Evolutionary conservation across 2,113 vertebrate species (phyloP).

Genomic region (Megaptera novaeangliae): DNA sequence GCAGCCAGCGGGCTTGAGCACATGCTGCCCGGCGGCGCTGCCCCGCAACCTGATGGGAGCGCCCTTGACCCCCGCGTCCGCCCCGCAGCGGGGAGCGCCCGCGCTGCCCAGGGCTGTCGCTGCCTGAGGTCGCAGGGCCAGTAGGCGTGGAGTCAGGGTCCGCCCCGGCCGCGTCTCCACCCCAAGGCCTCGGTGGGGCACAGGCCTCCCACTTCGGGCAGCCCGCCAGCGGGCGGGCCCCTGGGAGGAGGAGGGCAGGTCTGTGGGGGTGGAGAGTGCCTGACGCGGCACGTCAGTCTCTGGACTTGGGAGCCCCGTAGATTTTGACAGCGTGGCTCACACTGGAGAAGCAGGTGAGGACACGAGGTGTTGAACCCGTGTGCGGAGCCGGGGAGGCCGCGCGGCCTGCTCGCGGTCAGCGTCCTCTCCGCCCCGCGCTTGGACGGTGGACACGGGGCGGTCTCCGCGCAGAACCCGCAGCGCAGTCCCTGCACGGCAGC

Average conservation of each 20-base stretch:
- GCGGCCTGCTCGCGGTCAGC: not conserved
- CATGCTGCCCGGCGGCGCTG: not conserved
- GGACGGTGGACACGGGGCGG: not conserved
- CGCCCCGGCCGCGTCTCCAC: not conserved
- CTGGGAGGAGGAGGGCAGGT: not conserved
- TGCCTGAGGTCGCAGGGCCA: not conserved
- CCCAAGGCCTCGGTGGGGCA: not conserved
- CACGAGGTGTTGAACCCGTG: not conserved
- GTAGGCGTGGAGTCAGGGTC: not conserved
- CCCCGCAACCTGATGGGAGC: not conserved
- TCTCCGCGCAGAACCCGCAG: not conserved
- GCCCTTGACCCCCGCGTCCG: not conserved
- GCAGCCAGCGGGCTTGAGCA: not conserved
- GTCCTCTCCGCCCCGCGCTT: not conserved
- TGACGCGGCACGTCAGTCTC: not conserved
- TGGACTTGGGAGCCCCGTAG: not conserved
- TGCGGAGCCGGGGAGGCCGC: not conserved
- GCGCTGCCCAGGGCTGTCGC: not conserved
- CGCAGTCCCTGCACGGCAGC: not conserved
- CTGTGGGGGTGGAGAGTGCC: too few relatives aligned
- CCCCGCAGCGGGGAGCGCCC: not conserved
- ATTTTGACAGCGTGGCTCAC: not conserved
- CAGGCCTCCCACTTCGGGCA: not conserved
- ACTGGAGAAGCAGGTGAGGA: not conserved
- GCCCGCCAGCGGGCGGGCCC: not conserved